Percentiles rank a stretch among this genome's conserved stretches.
Conservation (phyloP, 2,888 invertebrate genomes). For the Melolontha melolontha region DNA sequence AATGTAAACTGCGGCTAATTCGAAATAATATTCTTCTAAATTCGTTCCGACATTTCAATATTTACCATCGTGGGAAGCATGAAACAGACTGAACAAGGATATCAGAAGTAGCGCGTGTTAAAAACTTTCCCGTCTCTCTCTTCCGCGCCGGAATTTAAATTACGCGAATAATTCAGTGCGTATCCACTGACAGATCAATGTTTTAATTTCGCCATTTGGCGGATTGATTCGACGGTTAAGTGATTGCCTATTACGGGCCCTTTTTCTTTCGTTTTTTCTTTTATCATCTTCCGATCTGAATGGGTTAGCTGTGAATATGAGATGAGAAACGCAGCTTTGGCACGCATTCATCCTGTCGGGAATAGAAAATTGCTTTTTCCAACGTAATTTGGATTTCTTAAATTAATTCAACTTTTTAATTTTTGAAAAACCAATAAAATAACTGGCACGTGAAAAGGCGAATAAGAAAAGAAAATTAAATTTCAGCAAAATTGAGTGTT, state of each 20-base stretch:
- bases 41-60: conserved; percentile 28
- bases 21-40: conserved; percentile 18
- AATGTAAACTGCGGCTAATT: conserved; percentile 14
- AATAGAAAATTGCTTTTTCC: too few relatives aligned
- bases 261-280: conserved; percentile 6
- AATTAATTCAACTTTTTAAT: too few relatives aligned
- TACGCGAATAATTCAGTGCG: conserved; percentile 11
- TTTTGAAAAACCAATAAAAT: too few relatives aligned
- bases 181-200: conserved; percentile 16
- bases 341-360: too few relatives aligned
- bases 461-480: too few relatives aligned
- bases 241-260: conserved; percentile 8
- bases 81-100: neutral
- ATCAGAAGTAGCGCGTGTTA: neutral
- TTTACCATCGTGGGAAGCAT: conserved; percentile 7
- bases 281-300: too few relatives aligned
- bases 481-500: too few relatives aligned
- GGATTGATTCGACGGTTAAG: conserved; percentile 26
- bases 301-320: too few relatives aligned
- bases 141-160: neutral
- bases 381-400: too few relatives aligned
- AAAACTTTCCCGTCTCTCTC: neutral
- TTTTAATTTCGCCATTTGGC: conserved; percentile 28
- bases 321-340: too few relatives aligned
- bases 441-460: too few relatives aligned